A percentile compares a stretch with the other conserved stretches of the same genome.
Conservation (phyloP, 2,113 vertebrate genomes). For the Oxyura jamaicensis region DNA sequence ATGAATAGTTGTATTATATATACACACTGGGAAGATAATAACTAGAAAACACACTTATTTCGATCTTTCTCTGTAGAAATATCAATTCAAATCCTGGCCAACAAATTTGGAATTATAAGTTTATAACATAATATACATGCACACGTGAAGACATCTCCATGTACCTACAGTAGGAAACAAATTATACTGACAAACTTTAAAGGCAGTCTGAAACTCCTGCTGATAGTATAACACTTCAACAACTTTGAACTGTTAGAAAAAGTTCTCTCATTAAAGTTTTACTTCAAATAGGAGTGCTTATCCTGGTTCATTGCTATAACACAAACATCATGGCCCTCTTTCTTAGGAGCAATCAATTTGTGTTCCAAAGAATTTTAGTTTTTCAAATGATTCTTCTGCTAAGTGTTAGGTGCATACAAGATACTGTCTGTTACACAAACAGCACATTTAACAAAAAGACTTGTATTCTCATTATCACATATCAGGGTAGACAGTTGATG, state of each 20-base stretch:
- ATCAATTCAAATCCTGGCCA: background rate
- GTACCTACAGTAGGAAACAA: background rate
- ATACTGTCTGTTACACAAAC: background rate
- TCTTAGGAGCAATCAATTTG: background rate
- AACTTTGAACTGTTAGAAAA: background rate
- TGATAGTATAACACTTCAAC: background rate
- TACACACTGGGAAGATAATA: background rate
- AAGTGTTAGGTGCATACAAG: background rate
- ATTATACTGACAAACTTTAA: background rate
- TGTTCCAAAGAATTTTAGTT: background rate
- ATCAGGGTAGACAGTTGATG: background rate
- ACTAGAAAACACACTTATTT: background rate
- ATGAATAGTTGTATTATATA: background rate
- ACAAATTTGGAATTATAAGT: background rate
- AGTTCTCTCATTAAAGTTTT: background rate
- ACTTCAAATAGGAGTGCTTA: fast-evolving
- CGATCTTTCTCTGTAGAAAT: background rate
- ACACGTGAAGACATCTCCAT: background rate
- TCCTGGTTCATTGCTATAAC: background rate
- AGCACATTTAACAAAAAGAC: background rate
- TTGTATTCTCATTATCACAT: background rate
- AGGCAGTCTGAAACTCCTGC: background rate
- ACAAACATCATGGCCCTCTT: background rate
- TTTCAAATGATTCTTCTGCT: background rate
- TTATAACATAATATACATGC: background rate